Conservation (phyloP, 1,140 invertebrate species). For the Temnothorax curvispinosus region DNA sequence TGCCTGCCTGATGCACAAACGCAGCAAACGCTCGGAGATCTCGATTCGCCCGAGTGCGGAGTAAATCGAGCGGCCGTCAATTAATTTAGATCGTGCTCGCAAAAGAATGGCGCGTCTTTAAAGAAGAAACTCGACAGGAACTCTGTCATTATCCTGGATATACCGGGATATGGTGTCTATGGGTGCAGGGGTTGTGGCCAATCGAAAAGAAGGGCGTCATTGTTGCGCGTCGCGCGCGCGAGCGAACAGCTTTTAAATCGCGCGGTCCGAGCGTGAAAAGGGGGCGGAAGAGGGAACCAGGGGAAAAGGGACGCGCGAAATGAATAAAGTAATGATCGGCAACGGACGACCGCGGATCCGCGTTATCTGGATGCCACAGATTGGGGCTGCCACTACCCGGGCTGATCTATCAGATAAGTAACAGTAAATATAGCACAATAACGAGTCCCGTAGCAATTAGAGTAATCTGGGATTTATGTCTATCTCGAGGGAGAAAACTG, state of each 20-base stretch:
- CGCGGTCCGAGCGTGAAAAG: conserved; percentile 57
- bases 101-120: conserved; percentile 23
- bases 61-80: conserved; percentile 20
- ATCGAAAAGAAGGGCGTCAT: conserved; percentile 68
- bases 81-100: conserved; percentile 16
- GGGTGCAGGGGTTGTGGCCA: conserved; percentile 28
- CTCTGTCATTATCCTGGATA: conserved; percentile 29
- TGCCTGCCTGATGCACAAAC: not conserved
- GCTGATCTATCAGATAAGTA: conserved; percentile 66
- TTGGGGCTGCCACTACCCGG: conserved; percentile 60
- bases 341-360: conserved; percentile 55
- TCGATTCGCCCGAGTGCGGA: not conserved
- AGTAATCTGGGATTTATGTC: not conserved
- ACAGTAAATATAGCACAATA: conserved; percentile 18
- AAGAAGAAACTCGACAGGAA: conserved; percentile 8
- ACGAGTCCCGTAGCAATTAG: conserved; percentile 1
- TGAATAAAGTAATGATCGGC: conserved; percentile 78
- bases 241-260: conserved; percentile 65
- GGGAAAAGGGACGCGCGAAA: conserved; percentile 55
- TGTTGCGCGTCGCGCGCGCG: conserved; percentile 55
- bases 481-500: not conserved
- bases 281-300: conserved; percentile 36
- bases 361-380: conserved; percentile 78
- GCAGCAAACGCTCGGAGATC: not conserved
- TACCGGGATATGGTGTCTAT: conserved; percentile 20